Evolutionary conservation across 1,140 invertebrate species (phyloP).

Genomic region (Oreohelix idahoensis): DNA sequence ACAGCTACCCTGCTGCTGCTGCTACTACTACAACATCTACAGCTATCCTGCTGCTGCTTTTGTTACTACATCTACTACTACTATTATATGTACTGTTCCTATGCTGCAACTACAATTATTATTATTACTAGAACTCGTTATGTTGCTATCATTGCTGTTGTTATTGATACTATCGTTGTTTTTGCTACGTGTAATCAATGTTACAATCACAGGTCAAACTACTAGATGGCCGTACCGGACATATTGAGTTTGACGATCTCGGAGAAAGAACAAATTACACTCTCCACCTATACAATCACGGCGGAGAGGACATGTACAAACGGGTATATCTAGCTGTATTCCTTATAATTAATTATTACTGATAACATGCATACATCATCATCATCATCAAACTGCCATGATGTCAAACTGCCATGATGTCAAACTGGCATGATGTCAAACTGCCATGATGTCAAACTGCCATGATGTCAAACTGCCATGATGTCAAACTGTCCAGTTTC

Average conservation of each 20-base stretch:
- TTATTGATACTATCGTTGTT: neutral
- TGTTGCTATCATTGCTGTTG: neutral
- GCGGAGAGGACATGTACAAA: slow-evolving; percentile 51
- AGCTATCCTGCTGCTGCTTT: neutral
- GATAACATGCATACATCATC: no score
- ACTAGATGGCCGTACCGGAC: slow-evolving; percentile 50
- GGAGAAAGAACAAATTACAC: slow-evolving; percentile 60
- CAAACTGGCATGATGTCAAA: no score
- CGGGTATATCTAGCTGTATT: no score
- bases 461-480: no score
- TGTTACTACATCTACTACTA: no score
- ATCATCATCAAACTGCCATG: no score
- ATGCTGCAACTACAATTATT: neutral
- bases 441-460: no score
- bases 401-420: no score
- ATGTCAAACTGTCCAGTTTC: no score
- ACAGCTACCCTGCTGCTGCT: neutral
- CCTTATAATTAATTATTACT: no score
- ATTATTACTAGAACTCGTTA: neutral
- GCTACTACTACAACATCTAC: neutral
- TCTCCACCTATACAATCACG: slow-evolving; percentile 60
- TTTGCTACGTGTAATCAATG: neutral
- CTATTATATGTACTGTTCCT: neutral
- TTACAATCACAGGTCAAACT: neutral
- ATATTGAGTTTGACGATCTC: slow-evolving; percentile 53